A percentile compares a stretch with the other conserved stretches of the same genome.
phyloP scores from a whole-genome alignment of 2,888 invertebrate genomes.

The Scaptomyza reducta region DNA sequence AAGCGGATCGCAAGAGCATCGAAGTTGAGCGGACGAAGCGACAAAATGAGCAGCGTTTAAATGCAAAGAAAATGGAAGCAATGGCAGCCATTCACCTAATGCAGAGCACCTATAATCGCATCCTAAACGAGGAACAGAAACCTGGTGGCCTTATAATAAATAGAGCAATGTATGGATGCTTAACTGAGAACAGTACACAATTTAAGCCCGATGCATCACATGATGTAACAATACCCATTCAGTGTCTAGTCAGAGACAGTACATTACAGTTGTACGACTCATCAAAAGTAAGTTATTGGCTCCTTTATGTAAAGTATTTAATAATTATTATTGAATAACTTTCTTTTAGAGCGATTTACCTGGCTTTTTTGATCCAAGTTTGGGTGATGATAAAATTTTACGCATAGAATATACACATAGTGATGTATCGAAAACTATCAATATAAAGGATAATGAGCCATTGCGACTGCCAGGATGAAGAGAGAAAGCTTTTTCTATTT shows the following conservation, averaged over 20 bases:
- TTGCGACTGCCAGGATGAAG: conserved; percentile 87
- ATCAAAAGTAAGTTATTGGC: conserved; percentile 88
- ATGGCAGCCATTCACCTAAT: conserved; percentile 94
- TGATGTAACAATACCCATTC: conserved; percentile 97
- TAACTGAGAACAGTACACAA: conserved; percentile 83
- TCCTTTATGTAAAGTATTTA: not conserved
- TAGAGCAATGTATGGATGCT: conserved; percentile 92
- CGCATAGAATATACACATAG: conserved; percentile 94
- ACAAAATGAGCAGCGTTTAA: conserved; percentile 89
- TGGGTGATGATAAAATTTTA: conserved; percentile 95
- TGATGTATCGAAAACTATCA: conserved; percentile 90
- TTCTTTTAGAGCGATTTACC: conserved; percentile 93
- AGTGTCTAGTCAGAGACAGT: conserved; percentile 97
- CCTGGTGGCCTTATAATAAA: conserved; percentile 94
- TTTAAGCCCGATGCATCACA: conserved; percentile 85
- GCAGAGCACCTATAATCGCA: conserved; percentile 94
- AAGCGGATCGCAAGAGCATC: conserved; percentile 90
- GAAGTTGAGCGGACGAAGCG: conserved; percentile 93
- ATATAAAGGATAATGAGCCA: conserved; percentile 91
- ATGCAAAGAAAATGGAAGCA: conserved; percentile 93
- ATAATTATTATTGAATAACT: conserved; percentile 29
- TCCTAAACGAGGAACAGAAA: conserved; percentile 91
- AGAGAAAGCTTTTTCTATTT: conserved; percentile 42
- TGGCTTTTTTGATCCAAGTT: conserved; percentile 98
- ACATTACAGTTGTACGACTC: conserved; percentile 92